Base-by-base conservation (phyloP, 2,888 invertebrate species). In the Zeuzera pyrina region DNA sequence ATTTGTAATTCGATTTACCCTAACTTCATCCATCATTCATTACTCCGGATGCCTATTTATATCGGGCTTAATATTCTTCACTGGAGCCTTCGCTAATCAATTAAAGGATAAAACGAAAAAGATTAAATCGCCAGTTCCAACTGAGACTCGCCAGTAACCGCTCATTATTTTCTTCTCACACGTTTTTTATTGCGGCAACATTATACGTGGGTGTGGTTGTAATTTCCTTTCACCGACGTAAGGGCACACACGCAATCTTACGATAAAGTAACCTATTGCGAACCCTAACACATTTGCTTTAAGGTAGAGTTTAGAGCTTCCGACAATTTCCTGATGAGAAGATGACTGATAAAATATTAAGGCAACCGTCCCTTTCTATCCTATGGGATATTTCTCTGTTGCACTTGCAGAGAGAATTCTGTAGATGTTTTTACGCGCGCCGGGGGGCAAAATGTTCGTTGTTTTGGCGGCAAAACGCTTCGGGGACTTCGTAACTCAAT, bases 201-300 rank as follows among this genome's bases (percentile, higher is more conserved):
- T 79, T 79, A 79, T 79, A 79, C 81, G 83, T 83, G 83, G 83
- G 83, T 81, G 83, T 81, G 83, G 83, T 83, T 81, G 83, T 83
- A 81, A 79, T 81, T 83, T 81, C 81, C 81, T 81, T 83, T 81
- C 81, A 81, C 83, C 74, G 79, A 81, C 69, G 79, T 78, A 78
- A 81, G 81, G 81, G 81, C 83, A 83, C 83, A 83, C 83, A 83
- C 78, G 81, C 79, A 72, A 76, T 78, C 57, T 44, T 25, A 34
- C 39, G 40, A 40, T 37, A 30, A 30, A 35, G 35, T 55, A 49
- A 37, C 23, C 38, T 10, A 63, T 48, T 57, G 40, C 49, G 34
- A 34, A 53, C 69, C 52, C 31, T 71, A 61, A 0, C 0, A 0
- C 0, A 7, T 0, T 0, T 0, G 0, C 0, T 0, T 21, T 39